Evolutionary conservation across 2,888 invertebrate genomes (phyloP).

Genomic region (Nudaria mundana): DNA sequence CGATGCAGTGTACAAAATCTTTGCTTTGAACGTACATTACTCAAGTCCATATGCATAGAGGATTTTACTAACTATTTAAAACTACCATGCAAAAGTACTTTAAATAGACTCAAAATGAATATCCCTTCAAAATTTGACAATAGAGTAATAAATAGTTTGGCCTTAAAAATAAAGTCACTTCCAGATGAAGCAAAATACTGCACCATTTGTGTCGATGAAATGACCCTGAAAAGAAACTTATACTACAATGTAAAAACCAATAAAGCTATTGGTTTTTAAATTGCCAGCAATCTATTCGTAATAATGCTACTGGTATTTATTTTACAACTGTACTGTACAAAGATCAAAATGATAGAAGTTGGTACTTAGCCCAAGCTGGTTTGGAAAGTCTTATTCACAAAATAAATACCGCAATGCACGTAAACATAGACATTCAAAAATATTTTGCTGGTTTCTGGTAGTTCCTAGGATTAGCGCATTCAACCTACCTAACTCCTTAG

Average conservation of each 20-base stretch:
- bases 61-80: conserved; percentile 20
- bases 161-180: too few relatives aligned
- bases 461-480: too few relatives aligned
- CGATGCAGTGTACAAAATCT: conserved; percentile 18
- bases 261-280: conserved; percentile 28
- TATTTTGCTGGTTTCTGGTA: too few relatives aligned
- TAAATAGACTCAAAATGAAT: conserved; percentile 6
- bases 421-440: too few relatives aligned
- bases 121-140: conserved; percentile 22
- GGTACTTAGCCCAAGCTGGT: too few relatives aligned
- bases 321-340: too few relatives aligned
- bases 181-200: conserved; percentile 19
- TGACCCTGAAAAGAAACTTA: conserved; percentile 29
- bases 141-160: conserved; percentile 8
- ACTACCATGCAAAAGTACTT: conserved; percentile 25
- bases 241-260: conserved; percentile 24
- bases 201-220: conserved; percentile 27
- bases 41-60: conserved; percentile 29
- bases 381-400: too few relatives aligned
- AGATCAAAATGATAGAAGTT: too few relatives aligned
- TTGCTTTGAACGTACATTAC: conserved; percentile 29
- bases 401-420: too few relatives aligned
- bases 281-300: conserved; percentile 10
- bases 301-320: conserved; percentile 27
- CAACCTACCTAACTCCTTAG: too few relatives aligned